phyloP scores from a whole-genome alignment of 2,113 vertebrate species.

The Indicator maculatus region DNA sequence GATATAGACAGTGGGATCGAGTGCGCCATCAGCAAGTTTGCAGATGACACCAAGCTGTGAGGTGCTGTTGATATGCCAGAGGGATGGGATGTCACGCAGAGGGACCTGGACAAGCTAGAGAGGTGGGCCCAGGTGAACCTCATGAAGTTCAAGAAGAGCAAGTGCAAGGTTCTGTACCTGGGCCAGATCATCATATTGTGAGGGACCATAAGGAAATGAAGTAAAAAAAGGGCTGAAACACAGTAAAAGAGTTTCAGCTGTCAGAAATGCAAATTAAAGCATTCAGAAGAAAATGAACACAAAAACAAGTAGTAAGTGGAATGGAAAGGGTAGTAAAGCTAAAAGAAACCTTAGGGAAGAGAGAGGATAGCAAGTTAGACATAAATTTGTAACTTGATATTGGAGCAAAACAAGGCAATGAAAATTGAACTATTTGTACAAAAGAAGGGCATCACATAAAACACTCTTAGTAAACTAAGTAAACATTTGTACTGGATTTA shows the following conservation, averaged over 20 bases:
- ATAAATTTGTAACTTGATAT: slow-evolving; percentile 11
- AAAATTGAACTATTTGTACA: not conserved
- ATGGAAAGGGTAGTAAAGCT: slow-evolving; percentile 24
- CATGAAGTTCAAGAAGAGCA: no score
- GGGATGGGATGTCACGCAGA: no score
- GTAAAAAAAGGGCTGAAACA: not conserved
- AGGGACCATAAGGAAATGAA: not conserved
- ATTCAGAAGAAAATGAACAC: slow-evolving; percentile 21
- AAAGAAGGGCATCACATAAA: not conserved
- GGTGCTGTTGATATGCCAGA: no score
- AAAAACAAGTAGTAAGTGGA: slow-evolving; percentile 8
- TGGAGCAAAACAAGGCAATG: slow-evolving; percentile 2
- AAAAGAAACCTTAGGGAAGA: slow-evolving; percentile 27
- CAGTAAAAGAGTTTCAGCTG: not conserved
- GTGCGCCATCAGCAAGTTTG: no score
- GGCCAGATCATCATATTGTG: not conserved
- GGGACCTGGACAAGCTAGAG: no score
- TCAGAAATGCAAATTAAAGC: slow-evolving; percentile 36
- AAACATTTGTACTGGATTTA: not conserved
- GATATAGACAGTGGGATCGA: no score
- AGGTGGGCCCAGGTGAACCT: no score
- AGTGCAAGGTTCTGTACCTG: no score
- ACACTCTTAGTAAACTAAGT: not conserved
- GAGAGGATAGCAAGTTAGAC: slow-evolving; percentile 41
- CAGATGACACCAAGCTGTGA: no score